A percentile compares a stretch with the other conserved stretches of the same genome.
Conservation (phyloP, 2,113 vertebrate species). For the Heterochromis multidens region DNA sequence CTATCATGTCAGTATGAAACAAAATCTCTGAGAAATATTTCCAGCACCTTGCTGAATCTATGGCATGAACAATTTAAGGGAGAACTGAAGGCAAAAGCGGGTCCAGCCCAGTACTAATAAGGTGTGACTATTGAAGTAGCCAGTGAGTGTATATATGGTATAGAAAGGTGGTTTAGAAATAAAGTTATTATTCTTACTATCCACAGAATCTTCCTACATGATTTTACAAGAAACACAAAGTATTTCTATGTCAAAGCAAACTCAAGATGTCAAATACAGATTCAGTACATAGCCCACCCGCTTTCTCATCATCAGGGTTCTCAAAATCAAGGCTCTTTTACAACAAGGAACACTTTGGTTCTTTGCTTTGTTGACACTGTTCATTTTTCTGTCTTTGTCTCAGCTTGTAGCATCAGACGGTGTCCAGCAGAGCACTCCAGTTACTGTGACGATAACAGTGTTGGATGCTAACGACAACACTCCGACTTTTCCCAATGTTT, state of each 20-base stretch:
- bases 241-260: not conserved
- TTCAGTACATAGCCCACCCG: not conserved
- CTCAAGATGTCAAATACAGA: constrained; percentile 6
- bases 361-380: not conserved
- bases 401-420: constrained; percentile 94
- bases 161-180: not conserved
- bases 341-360: not conserved
- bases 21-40: not conserved
- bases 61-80: not conserved
- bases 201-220: not conserved
- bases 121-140: not conserved
- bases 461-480: constrained; percentile 97
- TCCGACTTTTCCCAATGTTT: constrained; percentile 89
- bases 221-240: not conserved
- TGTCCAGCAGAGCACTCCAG: constrained; percentile 87
- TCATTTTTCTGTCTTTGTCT: not conserved
- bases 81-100: not conserved
- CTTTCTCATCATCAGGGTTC: not conserved
- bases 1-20: not conserved
- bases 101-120: no score
- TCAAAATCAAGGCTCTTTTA: not conserved
- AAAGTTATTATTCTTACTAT: not conserved
- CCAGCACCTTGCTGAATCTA: not conserved
- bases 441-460: constrained; percentile 85
- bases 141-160: not conserved